Evolutionary conservation across 2,888 invertebrate species (phyloP).

Genomic region (Gandaritis pyraliata): DNA sequence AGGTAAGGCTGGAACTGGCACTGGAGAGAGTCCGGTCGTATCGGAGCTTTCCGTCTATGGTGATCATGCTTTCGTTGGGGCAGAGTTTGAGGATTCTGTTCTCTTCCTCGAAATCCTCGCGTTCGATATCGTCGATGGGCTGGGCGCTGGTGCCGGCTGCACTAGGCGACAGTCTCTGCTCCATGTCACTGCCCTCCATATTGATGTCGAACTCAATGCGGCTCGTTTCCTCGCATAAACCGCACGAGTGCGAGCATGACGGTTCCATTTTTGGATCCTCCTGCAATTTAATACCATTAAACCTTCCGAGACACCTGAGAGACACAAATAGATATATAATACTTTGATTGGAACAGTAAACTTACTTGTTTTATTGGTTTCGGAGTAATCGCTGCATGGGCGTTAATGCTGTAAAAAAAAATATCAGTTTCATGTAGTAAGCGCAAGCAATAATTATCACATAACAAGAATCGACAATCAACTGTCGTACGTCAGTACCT

Average conservation of each 20-base stretch:
- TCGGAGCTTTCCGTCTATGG: constrained; percentile 67
- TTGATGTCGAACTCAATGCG: constrained; percentile 53
- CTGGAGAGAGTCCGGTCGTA: constrained; percentile 69
- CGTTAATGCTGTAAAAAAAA: constrained; percentile 49
- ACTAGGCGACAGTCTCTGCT: constrained; percentile 43
- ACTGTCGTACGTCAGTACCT: no score
- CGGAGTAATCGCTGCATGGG: constrained; percentile 53
- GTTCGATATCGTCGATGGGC: constrained; percentile 74
- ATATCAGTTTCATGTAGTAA: constrained; percentile 9
- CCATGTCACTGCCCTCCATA: constrained; percentile 16
- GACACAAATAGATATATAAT: not conserved
- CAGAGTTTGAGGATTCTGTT: constrained; percentile 75
- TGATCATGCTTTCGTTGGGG: constrained; percentile 58
- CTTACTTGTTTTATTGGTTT: constrained; percentile 41
- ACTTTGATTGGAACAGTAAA: constrained; percentile 9
- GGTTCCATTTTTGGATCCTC: constrained; percentile 69
- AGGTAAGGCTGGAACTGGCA: constrained; percentile 70
- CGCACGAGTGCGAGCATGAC: constrained; percentile 72
- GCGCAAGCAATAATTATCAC: not conserved
- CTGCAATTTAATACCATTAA: constrained; percentile 30
- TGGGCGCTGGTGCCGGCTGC: constrained; percentile 55
- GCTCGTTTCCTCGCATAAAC: constrained; percentile 62
- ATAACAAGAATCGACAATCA: not conserved
- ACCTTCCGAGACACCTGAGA: not conserved
- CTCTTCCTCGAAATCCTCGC: constrained; percentile 78